These are phyloP conservation scores for Dastarcus helophoroides DNA, from an alignment of 2,888 invertebrate species.

Conservation along the genomic window DNA sequence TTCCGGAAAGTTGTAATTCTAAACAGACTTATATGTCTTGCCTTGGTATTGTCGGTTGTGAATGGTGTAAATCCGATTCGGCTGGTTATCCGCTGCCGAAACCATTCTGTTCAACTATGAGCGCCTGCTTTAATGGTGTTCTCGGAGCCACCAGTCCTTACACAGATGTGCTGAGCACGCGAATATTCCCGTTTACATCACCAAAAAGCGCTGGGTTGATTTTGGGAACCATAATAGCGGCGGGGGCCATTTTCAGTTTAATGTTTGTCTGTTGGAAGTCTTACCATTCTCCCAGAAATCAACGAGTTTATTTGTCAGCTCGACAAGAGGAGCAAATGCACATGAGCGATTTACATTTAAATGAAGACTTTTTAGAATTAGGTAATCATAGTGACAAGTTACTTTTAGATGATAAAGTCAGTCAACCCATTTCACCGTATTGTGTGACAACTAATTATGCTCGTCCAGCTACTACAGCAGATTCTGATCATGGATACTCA, in stretches of 20 bases:
- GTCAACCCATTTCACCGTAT: slow-evolving; percentile 73
- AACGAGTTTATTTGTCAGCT: slow-evolving; percentile 42
- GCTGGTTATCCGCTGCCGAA: slow-evolving; percentile 59
- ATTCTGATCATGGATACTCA: slow-evolving; percentile 91
- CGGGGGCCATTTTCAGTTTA: slow-evolving; percentile 68
- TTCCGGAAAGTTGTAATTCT: slow-evolving; percentile 55
- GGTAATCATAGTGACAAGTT: slow-evolving; percentile 56
- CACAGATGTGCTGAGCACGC: slow-evolving; percentile 53
- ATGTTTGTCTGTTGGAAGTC: slow-evolving; percentile 77
- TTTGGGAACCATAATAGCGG: slow-evolving; percentile 72
- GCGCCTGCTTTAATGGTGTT: slow-evolving; percentile 77
- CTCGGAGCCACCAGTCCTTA: slow-evolving; percentile 75
- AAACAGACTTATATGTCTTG: slow-evolving; percentile 54
- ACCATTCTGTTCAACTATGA: slow-evolving; percentile 72
- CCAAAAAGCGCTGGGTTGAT: slow-evolving; percentile 78
- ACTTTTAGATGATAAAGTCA: slow-evolving; percentile 42
- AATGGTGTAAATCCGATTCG: slow-evolving; percentile 78
- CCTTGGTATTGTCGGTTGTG: slow-evolving; percentile 67
- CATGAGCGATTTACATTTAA: slow-evolving; percentile 62
- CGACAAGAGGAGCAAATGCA: slow-evolving; percentile 49
- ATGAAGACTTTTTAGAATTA: slow-evolving; percentile 52
- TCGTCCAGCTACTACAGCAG: slow-evolving; percentile 61
- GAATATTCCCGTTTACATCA: slow-evolving; percentile 33
- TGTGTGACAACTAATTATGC: slow-evolving; percentile 73
- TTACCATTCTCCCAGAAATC: slow-evolving; percentile 38